Evolutionary conservation across 1,140 invertebrate species (phyloP).

Genomic region (Drosophila seguyi): DNA sequence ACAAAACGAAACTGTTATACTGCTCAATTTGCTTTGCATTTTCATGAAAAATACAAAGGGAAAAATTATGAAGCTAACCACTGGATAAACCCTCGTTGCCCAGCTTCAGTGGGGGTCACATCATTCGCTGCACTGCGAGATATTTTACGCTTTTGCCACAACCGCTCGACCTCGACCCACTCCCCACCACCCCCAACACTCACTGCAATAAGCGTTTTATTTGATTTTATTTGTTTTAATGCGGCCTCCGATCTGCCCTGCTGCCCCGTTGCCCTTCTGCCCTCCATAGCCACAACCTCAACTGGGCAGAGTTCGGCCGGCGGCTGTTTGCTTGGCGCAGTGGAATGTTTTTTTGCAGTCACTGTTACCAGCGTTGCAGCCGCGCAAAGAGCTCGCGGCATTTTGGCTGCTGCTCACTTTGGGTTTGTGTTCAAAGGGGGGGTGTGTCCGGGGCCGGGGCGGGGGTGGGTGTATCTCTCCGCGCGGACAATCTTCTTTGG

Average conservation of each 20-base stretch:
- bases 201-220: conserved; percentile 49
- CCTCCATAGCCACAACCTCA: conserved; percentile 3
- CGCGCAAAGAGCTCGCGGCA: conserved; percentile 48
- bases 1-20: too few species aligned
- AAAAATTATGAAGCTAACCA: too few species aligned
- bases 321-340: conserved; percentile 57
- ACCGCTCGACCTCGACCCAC: conserved; percentile 6
- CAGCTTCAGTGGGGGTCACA: neutral
- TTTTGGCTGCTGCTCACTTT: conserved; percentile 54
- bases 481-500: conserved; percentile 12
- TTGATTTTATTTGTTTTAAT: conserved; percentile 69
- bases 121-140: conserved; percentile 13
- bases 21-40: too few species aligned
- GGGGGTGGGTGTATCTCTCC: conserved; percentile 7
- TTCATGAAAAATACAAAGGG: too few species aligned
- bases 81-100: too few species aligned
- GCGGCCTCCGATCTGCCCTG: conserved; percentile 17
- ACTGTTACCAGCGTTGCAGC: conserved; percentile 29
- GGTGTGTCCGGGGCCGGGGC: too few species aligned
- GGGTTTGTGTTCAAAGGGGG: conserved; percentile 10
- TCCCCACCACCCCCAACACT: neutral
- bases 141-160: neutral
- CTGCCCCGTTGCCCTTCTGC: neutral
- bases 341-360: conserved; percentile 56
- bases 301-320: conserved; percentile 17